phyloP scores from a whole-genome alignment of 53 echinoderm and acorn worm species.

The Patiria pectinifera region DNA sequence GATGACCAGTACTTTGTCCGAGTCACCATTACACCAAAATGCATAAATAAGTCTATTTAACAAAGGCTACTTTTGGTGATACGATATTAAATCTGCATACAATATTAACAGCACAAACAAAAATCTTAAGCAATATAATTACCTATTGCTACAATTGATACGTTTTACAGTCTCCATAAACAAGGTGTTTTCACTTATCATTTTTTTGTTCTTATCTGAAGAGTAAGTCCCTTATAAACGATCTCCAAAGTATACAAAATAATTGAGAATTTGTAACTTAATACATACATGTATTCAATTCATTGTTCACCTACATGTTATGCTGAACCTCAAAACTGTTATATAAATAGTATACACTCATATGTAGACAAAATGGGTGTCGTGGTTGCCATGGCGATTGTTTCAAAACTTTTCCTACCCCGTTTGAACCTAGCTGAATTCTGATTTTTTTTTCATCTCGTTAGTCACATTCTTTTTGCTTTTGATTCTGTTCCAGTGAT shows the following conservation, averaged over 20 bases:
- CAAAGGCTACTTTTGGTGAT: conserved; percentile 60
- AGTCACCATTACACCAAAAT: conserved; percentile 31
- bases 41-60: not conserved
- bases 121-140: conserved; percentile 13
- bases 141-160: not conserved
- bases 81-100: conserved; percentile 18
- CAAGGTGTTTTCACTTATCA: not conserved
- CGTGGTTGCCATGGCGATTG: too few relatives aligned
- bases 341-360: too few relatives aligned
- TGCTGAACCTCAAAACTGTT: too few relatives aligned
- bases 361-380: too few relatives aligned
- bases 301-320: too few relatives aligned
- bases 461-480: too few relatives aligned
- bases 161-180: not conserved
- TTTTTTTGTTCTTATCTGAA: not conserved
- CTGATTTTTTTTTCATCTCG: too few relatives aligned
- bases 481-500: too few relatives aligned
- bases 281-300: too few relatives aligned
- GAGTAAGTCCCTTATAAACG: not conserved
- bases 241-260: not conserved
- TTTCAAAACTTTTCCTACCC: too few relatives aligned
- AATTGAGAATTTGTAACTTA: not conserved
- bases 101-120: conserved; percentile 3
- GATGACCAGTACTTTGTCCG: not conserved
- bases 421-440: too few relatives aligned